Base-by-base conservation (phyloP, 2,113 vertebrate genomes). In the Diadophis punctatus region DNA sequence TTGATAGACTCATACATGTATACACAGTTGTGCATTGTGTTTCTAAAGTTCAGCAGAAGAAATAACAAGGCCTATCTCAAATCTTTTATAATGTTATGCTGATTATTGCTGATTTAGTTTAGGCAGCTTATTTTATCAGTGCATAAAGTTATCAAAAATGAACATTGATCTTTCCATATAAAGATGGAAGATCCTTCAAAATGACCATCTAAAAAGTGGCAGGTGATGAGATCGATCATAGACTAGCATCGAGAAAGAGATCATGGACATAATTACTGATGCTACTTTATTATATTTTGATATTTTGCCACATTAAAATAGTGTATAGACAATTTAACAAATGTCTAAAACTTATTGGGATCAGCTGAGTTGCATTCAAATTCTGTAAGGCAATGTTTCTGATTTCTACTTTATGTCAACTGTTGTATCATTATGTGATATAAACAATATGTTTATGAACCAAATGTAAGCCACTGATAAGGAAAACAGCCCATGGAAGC, bases 81-180 rank as follows among this genome's bases (percentile, higher is more conserved):
- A 34, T 34, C 14, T 34, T 74, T 34, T 16, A 74, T 34, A 48
- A 48, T 68, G 12, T 68, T 68, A 16, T n/a, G 12, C 63, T n/a
- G 27, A 30, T 30, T 63, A 63, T 63, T 63, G 60, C 60, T n/a
- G 63, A 34, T 74, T 74, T 34, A 34, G n/a, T 34, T 34, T 74
- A 18, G n/a, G 16, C 2, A 74, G 16, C 14, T 74, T 74, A 0
- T 16, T 1, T 91, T 23, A 10, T 18, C 0, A 55, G 2, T 4
- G 34, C 90, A 87, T 91, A 87, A 60, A 87, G 27, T 56, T 91
- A 25, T 27, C 56, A 68, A 39, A 18, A 34, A 63, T 87, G 51
- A 85, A 91, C 43, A 48, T n/a, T 46, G 39, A 8, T 5, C 12
- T 63, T 46, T 87, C 90, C 16, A 68, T 68, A 34, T 12, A 68